Base-by-base conservation (phyloP, 2,888 invertebrate genomes). In the Smittia sp. region DNA sequence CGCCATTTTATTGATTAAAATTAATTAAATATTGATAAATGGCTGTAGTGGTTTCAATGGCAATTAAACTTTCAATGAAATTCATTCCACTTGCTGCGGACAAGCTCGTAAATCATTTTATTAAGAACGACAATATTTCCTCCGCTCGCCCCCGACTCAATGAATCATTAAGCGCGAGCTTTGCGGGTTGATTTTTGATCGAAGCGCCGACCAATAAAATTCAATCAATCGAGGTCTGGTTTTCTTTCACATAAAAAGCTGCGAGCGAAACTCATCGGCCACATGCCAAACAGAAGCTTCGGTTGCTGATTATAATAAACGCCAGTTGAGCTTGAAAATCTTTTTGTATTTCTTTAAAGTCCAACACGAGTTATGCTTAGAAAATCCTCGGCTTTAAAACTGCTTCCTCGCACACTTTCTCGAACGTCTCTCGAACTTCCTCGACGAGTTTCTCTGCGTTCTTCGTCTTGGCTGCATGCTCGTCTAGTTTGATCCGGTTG, bases 381-480 rank as follows among this genome's bases (percentile, higher is more conserved):
- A 89, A 90, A 77, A 90, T 82, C 77, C 87, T 86, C 76, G 87
- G 85, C 80, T 88, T 89, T 75, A 89, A 83, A 75, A 90, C 85
- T 38, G 89, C 88, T 78, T 86, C 87, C 76, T 87, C 85, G 74
- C 90, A 78, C 25, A 83, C 76, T n/a, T 77, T 77, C 74, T 80
- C 79, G 76, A 82, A 83, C 13, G 81, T 79, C 70, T 80, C 78
- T 74, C 81, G 80, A 41, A 83, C 79, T 77, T 81, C 79, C 1
- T 78, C 78, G 13, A 83, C 79, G 72, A 82, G 78, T 22, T 78
- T 76, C 54, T 79, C 79, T 11, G 82, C 78, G 74, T 79, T 79
- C 46, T 79, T 80, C 24, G 79, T 79, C 11, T 79, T 79, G 67
- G 77, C 78, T 24, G 80, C 76, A 74, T 81, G 81, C 20, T 79